Evolutionary conservation across 2,888 invertebrate genomes (phyloP).

Genomic region (Drosophila picticornis): DNA sequence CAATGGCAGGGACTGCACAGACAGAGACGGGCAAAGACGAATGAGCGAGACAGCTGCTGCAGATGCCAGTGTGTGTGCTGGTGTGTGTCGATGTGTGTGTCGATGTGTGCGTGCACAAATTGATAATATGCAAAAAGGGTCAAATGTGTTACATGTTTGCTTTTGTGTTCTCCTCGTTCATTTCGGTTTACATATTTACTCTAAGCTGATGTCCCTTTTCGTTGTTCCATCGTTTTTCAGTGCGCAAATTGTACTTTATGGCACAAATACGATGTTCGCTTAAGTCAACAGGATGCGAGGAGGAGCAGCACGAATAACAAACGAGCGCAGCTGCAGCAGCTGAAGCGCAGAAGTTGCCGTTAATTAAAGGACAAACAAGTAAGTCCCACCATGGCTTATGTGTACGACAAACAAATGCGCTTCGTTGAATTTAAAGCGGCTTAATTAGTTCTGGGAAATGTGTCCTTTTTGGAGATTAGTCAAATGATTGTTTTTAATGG

Average conservation of each 20-base stretch:
- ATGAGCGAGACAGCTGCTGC: constrained; percentile 39
- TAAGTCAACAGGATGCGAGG: constrained; percentile 10
- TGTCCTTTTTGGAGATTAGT: constrained; percentile 43
- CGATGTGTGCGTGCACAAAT: constrained; percentile 36
- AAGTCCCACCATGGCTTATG: constrained; percentile 28
- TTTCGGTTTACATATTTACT: constrained; percentile 18
- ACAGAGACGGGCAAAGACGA: neutral
- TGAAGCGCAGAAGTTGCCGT: constrained; percentile 44
- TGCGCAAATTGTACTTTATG: constrained; percentile 73
- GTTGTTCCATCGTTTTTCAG: constrained; percentile 12
- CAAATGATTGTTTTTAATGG: constrained; percentile 3
- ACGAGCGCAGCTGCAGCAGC: constrained; percentile 44
- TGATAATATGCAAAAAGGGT: constrained; percentile 69
- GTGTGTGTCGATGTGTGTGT: constrained; percentile 3
- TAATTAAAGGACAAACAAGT: constrained; percentile 61
- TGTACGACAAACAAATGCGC: constrained; percentile 20
- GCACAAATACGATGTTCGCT: constrained; percentile 62
- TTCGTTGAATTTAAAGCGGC: constrained; percentile 29
- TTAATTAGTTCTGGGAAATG: constrained; percentile 34
- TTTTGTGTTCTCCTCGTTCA: constrained; percentile 28
- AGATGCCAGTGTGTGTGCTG: constrained; percentile 4
- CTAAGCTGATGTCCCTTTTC: neutral
- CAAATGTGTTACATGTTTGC: constrained; percentile 61
- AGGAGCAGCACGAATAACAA: neutral
- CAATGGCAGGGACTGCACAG: constrained; percentile 44